A percentile compares a stretch with the other conserved stretches of the same genome.
Conservation (phyloP, 2,113 vertebrate genomes). For the Tetrao urogallus region DNA sequence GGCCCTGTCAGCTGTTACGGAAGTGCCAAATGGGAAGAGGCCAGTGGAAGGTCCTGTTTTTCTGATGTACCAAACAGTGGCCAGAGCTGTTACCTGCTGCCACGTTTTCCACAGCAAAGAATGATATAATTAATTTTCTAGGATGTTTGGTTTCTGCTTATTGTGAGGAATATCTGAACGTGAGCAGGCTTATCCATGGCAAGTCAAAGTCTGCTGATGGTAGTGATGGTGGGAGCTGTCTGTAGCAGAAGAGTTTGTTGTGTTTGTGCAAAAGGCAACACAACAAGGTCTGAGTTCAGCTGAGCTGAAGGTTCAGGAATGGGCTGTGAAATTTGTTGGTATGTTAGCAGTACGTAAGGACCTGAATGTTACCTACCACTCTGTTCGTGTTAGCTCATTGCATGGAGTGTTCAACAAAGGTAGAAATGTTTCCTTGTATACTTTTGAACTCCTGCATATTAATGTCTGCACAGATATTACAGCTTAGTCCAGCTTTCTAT, state of each 20-base stretch:
- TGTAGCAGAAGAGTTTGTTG: neutral
- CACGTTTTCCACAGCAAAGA: neutral
- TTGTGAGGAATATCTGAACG: neutral
- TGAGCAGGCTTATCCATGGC: neutral
- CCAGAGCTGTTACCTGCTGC: neutral
- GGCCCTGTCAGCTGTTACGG: neutral
- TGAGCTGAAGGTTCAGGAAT: neutral
- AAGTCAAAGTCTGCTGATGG: neutral
- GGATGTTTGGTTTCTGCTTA: neutral
- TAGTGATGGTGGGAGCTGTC: neutral
- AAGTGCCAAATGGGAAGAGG: neutral
- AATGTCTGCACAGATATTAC: neutral
- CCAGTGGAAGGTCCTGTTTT: neutral
- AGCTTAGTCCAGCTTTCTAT: neutral
- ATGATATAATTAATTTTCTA: neutral
- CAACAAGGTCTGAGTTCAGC: neutral
- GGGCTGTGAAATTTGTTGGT: neutral
- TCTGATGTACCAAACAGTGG: neutral
- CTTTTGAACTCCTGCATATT: neutral
- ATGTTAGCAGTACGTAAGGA: neutral
- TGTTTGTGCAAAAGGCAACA: neutral
- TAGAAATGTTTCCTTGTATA: neutral
- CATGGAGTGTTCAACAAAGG: neutral
- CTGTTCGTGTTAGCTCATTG: neutral
- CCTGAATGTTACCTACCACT: neutral